phyloP scores from a whole-genome alignment of 2,113 vertebrate species.

The Ornithorhynchus anatinus region DNA sequence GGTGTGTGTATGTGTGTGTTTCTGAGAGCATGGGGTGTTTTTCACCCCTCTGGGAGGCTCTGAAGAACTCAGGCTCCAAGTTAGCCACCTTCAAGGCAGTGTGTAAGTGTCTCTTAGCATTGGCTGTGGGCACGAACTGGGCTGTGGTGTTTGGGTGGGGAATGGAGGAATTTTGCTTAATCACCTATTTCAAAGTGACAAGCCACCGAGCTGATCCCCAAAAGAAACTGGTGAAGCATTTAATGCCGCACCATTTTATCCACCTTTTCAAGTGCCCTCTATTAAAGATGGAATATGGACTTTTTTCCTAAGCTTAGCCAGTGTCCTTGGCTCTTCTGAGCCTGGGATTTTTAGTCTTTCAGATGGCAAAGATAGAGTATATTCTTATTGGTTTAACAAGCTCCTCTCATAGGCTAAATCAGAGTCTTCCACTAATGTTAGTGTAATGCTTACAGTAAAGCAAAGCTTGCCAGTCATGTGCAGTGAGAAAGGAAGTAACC shows the following conservation, averaged over 20 bases:
- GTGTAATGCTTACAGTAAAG: slow-evolving; percentile 34
- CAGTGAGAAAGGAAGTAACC: slow-evolving; percentile 52
- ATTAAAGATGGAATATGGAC: slow-evolving; percentile 35
- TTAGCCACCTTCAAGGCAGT: slow-evolving; percentile 19
- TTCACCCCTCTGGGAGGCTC: neutral
- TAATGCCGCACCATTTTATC: slow-evolving; percentile 45
- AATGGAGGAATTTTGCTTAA: slow-evolving; percentile 55
- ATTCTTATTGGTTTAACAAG: neutral
- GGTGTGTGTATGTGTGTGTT: neutral
- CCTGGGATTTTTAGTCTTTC: too few relatives aligned
- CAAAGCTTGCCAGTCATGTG: slow-evolving; percentile 29
- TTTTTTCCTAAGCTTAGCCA: slow-evolving; percentile 14
- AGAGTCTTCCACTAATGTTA: neutral
- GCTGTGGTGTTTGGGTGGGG: slow-evolving; percentile 49
- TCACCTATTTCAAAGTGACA: slow-evolving; percentile 54
- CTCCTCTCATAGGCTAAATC: neutral
- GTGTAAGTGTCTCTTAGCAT: slow-evolving; percentile 6
- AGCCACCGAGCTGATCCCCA: slow-evolving; percentile 40
- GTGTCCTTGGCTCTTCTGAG: slow-evolving; percentile 26
- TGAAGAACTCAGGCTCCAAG: slow-evolving; percentile 30
- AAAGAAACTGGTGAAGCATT: slow-evolving; percentile 48
- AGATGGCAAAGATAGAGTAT: neutral
- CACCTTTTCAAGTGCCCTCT: slow-evolving; percentile 45
- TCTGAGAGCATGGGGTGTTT: neutral
- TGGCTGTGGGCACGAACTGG: slow-evolving; percentile 35